Base-by-base conservation (phyloP, 2,113 vertebrate species). In the Hippocampus guttulatus region DNA sequence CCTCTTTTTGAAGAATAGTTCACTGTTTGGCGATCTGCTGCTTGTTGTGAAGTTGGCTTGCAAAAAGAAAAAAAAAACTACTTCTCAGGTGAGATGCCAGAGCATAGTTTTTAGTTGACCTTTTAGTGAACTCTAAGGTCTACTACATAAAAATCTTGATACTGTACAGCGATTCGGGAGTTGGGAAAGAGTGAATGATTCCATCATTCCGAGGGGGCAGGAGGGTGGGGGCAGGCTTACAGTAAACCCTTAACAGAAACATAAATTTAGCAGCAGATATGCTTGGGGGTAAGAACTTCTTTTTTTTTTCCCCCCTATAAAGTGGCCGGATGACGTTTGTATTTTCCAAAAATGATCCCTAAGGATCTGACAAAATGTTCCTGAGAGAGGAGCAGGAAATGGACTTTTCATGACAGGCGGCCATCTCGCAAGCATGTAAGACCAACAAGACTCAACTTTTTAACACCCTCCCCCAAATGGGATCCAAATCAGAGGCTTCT, bases 341-440 rank as follows among this genome's bases (percentile, higher is more conserved):
- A 62, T 45, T 83, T 80, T 20, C 55, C 40, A 62, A 43, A 43
- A 40, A 64, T 5, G n/a, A n/a, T 64, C 63, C 63, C 63, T 2
- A 6, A 21, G 21, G 60, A 38, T 77, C 79, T 68, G 25, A 60
- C 67, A 63, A 69, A 78, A 77, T 64, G 65, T 73, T 73, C 25
- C 0, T 5, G 30, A 67, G 72, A 60, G 79, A 52, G 68, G 57
- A 57, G 66, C 79, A 75, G 78, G 49, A 85, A 87, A 82, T 78
- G 52, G 75, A 61, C 71, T 85, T 82, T 73, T 87, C 21, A 80
- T 80, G 71, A 69, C 74, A 81, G 79, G 78, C 75, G 75, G 60
- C 68, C 69, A 76, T 87, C 72, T 77, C 77, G 66, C 81, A 74
- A 81, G 67, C 60, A 72, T 66, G 75, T 67, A 62, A 63, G 73